Evolutionary conservation across 2,888 invertebrate species (phyloP).

Genomic region (Pecten maximus): DNA sequence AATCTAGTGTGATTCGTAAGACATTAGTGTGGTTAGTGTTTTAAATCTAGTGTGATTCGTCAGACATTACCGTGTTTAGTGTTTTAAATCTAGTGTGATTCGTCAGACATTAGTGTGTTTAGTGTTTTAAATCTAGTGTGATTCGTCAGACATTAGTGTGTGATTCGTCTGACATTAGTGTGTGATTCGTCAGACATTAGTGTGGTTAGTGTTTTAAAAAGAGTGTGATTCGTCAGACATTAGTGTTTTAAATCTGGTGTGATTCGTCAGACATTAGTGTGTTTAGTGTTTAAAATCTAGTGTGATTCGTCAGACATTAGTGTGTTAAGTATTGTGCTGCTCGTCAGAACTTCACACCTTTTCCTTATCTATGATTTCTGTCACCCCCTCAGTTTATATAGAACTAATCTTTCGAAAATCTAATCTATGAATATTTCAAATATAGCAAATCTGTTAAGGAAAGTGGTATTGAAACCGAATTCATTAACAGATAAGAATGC

Average conservation of each 20-base stretch:
- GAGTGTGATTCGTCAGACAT: neutral
- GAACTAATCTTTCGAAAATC: neutral
- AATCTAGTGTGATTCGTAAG: no score
- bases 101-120: no score
- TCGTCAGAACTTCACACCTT: neutral
- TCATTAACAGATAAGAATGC: neutral
- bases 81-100: no score
- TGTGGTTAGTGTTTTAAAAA: no score
- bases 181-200: no score
- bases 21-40: no score
- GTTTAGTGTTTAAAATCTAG: no score
- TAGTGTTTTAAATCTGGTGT: no score
- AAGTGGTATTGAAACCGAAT: neutral
- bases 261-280: no score
- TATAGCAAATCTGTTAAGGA: neutral
- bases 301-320: no score
- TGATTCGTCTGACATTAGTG: no score
- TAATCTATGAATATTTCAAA: neutral
- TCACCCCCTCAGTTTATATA: neutral
- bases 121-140: no score
- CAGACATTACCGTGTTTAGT: neutral
- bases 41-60: neutral
- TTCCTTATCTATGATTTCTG: neutral
- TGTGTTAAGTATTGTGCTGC: neutral
- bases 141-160: neutral